phyloP scores from a whole-genome alignment of 2,113 vertebrate species.

The Felis catus region F.catus_Fca126_mat1.0 CM031414.1:60167501-60168000 shows the following conservation, averaged over 20 bases:
- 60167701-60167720: not conserved
- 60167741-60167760: not conserved
- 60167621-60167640: not conserved
- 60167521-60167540: not conserved
- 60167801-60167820: not conserved
- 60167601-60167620: not conserved
- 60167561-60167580: not conserved
- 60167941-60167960: conserved; percentile 62
- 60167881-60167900: conserved; percentile 75
- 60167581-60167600: not conserved
- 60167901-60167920: conserved; percentile 73
- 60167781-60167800: not conserved
- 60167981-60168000: conserved; percentile 59
- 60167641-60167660: not conserved
- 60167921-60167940: conserved; percentile 80
- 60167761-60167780: not conserved
- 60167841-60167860: conserved; percentile 49
- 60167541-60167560: not conserved
- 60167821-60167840: not conserved
- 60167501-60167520: not conserved
- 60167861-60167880: conserved; percentile 72
- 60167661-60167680: not conserved
- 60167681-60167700: not conserved
- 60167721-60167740: not conserved
- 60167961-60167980: conserved; percentile 59